Evolutionary conservation across 2,888 invertebrate genomes (phyloP).

Genomic region (Odontothrips loti): DNA sequence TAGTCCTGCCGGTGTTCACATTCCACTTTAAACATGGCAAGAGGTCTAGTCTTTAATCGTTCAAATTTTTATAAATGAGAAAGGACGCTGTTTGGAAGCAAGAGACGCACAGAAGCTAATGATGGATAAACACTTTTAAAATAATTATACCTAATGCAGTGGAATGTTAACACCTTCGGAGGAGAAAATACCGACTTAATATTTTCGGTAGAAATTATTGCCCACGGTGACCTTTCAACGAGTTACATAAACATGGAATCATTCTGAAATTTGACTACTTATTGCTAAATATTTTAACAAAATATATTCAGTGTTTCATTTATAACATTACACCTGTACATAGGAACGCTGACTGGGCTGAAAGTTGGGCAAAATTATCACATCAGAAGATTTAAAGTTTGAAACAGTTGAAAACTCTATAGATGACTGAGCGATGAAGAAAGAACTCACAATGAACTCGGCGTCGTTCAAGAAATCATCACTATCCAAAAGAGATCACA

Average conservation of each 20-base stretch:
- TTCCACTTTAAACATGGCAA: too few species aligned
- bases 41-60: too few species aligned
- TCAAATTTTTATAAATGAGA: too few species aligned
- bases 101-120: not conserved
- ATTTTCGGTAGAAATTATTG: not conserved
- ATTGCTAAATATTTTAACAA: constrained; percentile 12
- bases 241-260: constrained; percentile 18
- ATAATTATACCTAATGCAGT: too few species aligned
- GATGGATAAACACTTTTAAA: too few species aligned
- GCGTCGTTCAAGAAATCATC: constrained; percentile 15
- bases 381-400: not conserved
- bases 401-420: constrained; percentile 17
- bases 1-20: too few species aligned
- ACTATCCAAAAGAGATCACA: constrained; percentile 20
- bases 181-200: not conserved
- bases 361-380: constrained; percentile 10
- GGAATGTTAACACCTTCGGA: not conserved
- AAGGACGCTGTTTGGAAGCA: not conserved
- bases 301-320: constrained; percentile 14
- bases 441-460: not conserved
- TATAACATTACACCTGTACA: not conserved
- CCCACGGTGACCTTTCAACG: constrained; percentile 2
- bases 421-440: constrained; percentile 15
- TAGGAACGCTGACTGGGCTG: constrained; percentile 24
- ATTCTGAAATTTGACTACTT: constrained; percentile 23